Conservation (phyloP, 2,113 vertebrate genomes). For the Myotis brandtii region DNA sequence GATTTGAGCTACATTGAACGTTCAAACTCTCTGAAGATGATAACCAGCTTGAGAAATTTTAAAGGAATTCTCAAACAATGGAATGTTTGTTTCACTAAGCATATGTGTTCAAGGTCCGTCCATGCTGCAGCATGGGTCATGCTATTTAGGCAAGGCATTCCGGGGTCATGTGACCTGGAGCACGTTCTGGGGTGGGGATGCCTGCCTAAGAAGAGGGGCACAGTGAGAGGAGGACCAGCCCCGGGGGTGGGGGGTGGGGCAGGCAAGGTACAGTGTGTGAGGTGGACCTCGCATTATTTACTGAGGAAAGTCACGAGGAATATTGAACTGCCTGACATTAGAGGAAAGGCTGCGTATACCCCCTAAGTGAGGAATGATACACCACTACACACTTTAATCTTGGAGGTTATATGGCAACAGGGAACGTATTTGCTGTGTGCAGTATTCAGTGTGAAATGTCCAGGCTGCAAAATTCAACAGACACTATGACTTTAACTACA, state of each 20-base stretch:
- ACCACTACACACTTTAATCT: not conserved
- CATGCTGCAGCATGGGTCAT: not conserved
- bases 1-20: not conserved
- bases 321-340: not conserved
- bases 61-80: not conserved
- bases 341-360: not conserved
- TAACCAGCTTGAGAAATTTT: not conserved
- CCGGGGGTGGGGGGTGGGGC: not conserved
- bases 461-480: not conserved
- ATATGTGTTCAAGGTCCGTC: not conserved
- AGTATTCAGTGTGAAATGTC: not conserved
- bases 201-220: not conserved
- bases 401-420: not conserved
- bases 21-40: slow-evolving; percentile 14
- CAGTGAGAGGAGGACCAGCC: not conserved
- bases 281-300: not conserved
- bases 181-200: not conserved
- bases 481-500: not conserved
- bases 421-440: not conserved
- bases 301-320: not conserved
- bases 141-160: not conserved
- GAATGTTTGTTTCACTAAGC: not conserved
- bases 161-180: not conserved
- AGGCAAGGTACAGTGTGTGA: not conserved
- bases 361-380: not conserved